Evolutionary conservation across 2,797 vertebrate genomes (phyloP).

Genomic region (Gila robusta): DNA sequence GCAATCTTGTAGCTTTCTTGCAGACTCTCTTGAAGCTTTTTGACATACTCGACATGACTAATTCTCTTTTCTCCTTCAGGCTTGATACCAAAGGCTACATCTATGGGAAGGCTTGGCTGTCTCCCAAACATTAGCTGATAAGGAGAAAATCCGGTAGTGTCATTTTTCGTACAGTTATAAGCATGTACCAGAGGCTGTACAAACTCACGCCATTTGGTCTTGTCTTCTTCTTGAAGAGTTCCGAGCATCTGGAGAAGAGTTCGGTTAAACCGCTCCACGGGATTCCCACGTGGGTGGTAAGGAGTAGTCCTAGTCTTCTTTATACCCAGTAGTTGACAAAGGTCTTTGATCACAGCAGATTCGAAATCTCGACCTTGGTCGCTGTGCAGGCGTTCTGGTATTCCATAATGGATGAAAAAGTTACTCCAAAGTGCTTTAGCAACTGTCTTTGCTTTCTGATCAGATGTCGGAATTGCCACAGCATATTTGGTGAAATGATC

Average conservation of each 20-base stretch:
- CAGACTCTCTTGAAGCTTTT: neutral
- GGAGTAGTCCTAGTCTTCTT: neutral
- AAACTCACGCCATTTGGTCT: neutral
- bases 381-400: constrained; percentile 1
- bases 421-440: neutral
- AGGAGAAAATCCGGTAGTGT: neutral
- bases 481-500: too few relatives aligned
- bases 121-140: neutral
- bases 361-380: neutral
- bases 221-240: neutral
- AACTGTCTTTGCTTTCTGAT: constrained; percentile 13
- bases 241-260: neutral
- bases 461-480: too few relatives aligned
- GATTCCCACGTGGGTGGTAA: neutral
- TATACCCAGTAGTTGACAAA: neutral
- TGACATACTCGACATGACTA: neutral
- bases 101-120: constrained; percentile 21
- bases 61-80: neutral
- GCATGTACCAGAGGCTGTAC: neutral
- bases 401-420: neutral
- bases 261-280: neutral
- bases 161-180: constrained; percentile 12
- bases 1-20: constrained; percentile 2
- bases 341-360: neutral
- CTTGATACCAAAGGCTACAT: neutral